Conservation (phyloP, 2,888 invertebrate species). For the Orchesella flavescens region DNA sequence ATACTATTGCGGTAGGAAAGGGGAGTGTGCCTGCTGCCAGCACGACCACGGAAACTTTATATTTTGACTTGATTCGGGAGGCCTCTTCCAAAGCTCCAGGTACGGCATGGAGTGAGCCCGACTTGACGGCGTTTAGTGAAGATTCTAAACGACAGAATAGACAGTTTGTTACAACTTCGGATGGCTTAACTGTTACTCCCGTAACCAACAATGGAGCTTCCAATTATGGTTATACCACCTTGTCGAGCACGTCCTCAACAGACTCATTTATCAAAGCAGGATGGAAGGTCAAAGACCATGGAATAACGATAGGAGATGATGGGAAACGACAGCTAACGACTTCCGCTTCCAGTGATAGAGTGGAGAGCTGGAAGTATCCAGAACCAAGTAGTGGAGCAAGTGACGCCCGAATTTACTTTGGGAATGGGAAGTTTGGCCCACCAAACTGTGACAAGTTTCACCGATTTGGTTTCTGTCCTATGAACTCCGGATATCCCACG, state of each 20-base stretch:
- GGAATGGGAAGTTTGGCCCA: conserved; percentile 61
- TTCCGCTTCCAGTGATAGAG: conserved; percentile 65
- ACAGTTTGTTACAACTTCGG: conserved; percentile 44
- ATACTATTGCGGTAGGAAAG: conserved; percentile 24
- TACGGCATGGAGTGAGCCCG: conserved; percentile 42
- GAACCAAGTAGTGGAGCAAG: conserved; percentile 23
- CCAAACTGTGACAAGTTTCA: conserved; percentile 70
- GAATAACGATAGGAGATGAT: conserved; percentile 9
- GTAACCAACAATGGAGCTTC: conserved; percentile 1
- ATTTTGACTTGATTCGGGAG: conserved; percentile 55
- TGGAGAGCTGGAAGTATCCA: conserved; percentile 68
- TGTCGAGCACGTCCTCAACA: conserved; percentile 25
- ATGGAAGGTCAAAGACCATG: conserved; percentile 51
- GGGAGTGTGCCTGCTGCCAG: conserved; percentile 36
- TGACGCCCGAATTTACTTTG: conserved; percentile 38
- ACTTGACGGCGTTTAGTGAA: conserved; percentile 25
- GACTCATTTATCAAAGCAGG: conserved; percentile 40
- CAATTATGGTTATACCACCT: conserved; percentile 33
- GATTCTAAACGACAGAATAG: conserved; percentile 47
- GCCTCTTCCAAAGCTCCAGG: conserved; percentile 44
- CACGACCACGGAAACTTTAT: conserved; percentile 46
- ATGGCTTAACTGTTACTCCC: conserved; percentile 26
- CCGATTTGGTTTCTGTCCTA: conserved; percentile 71
- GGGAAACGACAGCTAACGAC: conserved; percentile 60
- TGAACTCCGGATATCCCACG: conserved; percentile 70